These are phyloP conservation scores for Panzeria rudis DNA, from an alignment of 2,888 invertebrate genomes.

Conservation along the genomic window DNA sequence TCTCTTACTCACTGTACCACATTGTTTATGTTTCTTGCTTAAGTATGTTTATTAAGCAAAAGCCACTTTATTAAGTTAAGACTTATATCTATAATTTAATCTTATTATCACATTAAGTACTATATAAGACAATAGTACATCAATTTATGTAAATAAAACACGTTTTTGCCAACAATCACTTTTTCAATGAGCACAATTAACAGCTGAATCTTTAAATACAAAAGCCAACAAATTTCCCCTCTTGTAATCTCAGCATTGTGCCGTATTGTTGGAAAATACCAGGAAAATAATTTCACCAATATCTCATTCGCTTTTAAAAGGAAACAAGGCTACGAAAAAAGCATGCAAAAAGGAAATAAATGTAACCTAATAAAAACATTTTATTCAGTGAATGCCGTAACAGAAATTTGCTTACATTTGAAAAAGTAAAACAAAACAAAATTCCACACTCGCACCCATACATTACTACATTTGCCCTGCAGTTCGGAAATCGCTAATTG, in stretches of 20 bases:
- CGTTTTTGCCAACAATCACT: neutral
- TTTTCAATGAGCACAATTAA: neutral
- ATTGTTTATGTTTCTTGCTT: neutral
- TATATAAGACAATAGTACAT: slow-evolving; percentile 18
- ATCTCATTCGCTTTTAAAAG: neutral
- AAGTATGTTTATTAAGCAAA: neutral
- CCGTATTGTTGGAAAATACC: neutral
- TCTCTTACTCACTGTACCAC: neutral
- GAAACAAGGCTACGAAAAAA: neutral
- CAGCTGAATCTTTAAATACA: neutral
- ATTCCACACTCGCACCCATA: neutral
- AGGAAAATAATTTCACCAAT: neutral
- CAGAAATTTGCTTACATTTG: slow-evolving; percentile 26
- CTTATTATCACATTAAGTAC: neutral
- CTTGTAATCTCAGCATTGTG: neutral
- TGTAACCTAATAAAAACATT: neutral
- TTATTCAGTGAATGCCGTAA: slow-evolving; percentile 1
- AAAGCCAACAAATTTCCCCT: neutral
- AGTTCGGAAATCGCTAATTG: too few relatives aligned
- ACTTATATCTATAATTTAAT: neutral
- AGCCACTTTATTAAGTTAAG: neutral
- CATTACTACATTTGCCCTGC: too few relatives aligned
- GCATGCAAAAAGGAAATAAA: neutral
- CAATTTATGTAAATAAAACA: slow-evolving; percentile 34
- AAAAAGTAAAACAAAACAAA: neutral